Base-by-base conservation (phyloP, 2,797 vertebrate species). In the Sciaenops ocellatus region DNA sequence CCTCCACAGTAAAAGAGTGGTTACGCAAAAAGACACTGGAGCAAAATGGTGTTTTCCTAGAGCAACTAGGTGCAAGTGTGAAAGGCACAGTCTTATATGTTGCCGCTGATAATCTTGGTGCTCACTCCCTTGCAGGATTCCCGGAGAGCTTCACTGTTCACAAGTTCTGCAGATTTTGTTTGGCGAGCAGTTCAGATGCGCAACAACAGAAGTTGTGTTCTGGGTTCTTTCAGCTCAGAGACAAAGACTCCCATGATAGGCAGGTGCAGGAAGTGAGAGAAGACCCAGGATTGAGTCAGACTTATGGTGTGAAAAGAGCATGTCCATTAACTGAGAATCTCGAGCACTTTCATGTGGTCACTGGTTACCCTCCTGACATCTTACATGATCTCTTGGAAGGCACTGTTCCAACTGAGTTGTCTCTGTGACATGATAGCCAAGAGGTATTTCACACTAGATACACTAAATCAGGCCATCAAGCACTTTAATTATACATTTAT, bases 41-140 rank as follows among this genome's bases (percentile, higher is more conserved):
- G 11, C 22, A 79, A 73, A 20, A 22, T 56, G 28, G 79, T 73
- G 62, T 88, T 78, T 87, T 78, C 30, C 0, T 85, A 1, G 73
- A 89, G 41, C 6, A 59, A 2, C 54, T 85, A 34, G 79, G 82
- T 68, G 3, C 41, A 72, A 82, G 62, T 85, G 64, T 88, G 20
- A 83, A 69, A 73, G 79, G 82, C 1, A 87, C 79, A 34, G 74
- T 75, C 2, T 76, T 89, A 17, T 84, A 48, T 83, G 70, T 86
- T 26, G 77, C 69, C 0, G 80, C 82, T 73, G 79, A 89, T 73
- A 80, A 90, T 12, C 59, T 89, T 13, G 83, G 46, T 70, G 78
- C 83, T 3, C 86, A 78, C 11, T 79, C 70, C 1, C 65, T 86
- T 47, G 86, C 72, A 76, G 84, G 83, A 66, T 87, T 90, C 52